Evolutionary conservation across 2,113 vertebrate species (phyloP).

Genomic region (Thalassoma bifasciatum): DNA sequence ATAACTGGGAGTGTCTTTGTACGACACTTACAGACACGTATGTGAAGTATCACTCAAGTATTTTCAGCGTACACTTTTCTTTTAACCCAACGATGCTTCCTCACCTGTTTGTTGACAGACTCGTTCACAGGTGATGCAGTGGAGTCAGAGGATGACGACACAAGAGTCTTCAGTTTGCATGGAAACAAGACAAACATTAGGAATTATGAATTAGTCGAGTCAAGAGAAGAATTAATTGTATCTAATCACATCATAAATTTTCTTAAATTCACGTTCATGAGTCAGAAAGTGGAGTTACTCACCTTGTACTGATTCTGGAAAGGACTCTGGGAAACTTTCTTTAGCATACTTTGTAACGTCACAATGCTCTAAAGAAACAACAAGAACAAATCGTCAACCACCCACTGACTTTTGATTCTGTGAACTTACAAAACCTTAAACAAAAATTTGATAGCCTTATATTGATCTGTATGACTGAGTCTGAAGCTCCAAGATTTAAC

Average conservation of each 20-base stretch:
- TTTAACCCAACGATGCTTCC: not conserved
- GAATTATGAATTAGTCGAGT: no score
- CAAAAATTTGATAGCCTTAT: no score
- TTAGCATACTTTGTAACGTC: constrained; percentile 58
- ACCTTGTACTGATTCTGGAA: constrained; percentile 42
- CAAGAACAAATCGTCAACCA: not conserved
- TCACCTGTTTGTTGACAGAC: constrained; percentile 29
- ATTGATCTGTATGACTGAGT: no score
- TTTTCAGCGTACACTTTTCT: not conserved
- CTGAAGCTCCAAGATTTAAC: no score
- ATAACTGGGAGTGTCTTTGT: not conserved
- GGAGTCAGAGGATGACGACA: constrained; percentile 29
- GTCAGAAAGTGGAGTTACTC: not conserved
- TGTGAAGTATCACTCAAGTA: not conserved
- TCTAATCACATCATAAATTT: not conserved
- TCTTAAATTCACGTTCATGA: no score
- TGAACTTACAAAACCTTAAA: no score
- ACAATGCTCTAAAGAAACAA: constrained; percentile 48
- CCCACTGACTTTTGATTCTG: no score
- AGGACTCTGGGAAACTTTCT: constrained; percentile 55
- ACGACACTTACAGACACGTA: not conserved
- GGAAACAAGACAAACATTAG: not conserved
- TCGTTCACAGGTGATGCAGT: constrained; percentile 3
- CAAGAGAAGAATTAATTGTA: not conserved
- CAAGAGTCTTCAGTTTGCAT: constrained; percentile 16